These are phyloP conservation scores for Acleris sparsana DNA, from an alignment of 2,888 invertebrate species.

Conservation along the genomic window DNA sequence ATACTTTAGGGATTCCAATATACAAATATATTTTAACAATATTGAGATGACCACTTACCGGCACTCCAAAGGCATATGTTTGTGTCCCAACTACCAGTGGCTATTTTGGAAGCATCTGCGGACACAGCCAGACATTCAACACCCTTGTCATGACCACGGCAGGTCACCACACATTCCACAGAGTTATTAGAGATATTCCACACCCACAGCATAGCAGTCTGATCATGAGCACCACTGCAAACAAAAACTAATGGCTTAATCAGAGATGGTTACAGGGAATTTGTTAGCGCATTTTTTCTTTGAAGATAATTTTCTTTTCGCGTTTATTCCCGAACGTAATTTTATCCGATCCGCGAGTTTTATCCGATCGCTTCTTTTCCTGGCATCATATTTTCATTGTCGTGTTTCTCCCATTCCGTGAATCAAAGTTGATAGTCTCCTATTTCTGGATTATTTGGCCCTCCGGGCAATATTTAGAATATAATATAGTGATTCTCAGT, in stretches of 20 bases:
- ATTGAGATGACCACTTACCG: slow-evolving; percentile 67
- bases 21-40: not conserved
- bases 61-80: slow-evolving; percentile 96
- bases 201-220: slow-evolving; percentile 95
- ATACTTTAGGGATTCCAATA: not conserved
- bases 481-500: too few relatives aligned
- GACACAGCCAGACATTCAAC: slow-evolving; percentile 94
- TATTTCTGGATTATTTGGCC: too few relatives aligned
- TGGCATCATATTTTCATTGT: too few relatives aligned
- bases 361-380: too few relatives aligned
- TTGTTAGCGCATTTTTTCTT: too few relatives aligned
- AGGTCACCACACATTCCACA: slow-evolving; percentile 90
- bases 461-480: too few relatives aligned
- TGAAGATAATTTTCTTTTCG: too few relatives aligned
- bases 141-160: slow-evolving; percentile 96
- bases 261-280: not conserved
- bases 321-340: too few relatives aligned
- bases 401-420: too few relatives aligned
- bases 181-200: slow-evolving; percentile 90
- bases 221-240: slow-evolving; percentile 94
- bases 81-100: slow-evolving; percentile 96
- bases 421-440: too few relatives aligned
- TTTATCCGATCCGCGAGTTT: too few relatives aligned
- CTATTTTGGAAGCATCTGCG: slow-evolving; percentile 84
- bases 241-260: not conserved